Evolutionary conservation across 2,888 invertebrate species (phyloP).

Genomic region (Aspidiotus rigidus): DNA sequence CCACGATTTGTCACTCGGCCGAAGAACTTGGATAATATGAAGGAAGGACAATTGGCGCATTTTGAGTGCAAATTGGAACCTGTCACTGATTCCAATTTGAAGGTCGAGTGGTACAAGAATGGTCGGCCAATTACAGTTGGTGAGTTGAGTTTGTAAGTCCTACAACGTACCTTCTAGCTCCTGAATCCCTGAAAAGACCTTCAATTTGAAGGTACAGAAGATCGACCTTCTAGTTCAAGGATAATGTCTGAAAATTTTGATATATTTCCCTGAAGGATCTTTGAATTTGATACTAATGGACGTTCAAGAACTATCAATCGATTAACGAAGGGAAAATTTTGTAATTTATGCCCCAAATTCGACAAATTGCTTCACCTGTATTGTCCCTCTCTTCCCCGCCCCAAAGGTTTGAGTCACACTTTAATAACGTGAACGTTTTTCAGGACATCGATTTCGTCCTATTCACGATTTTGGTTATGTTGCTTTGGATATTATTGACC

Average conservation of each 20-base stretch:
- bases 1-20: conserved; percentile 80
- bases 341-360: no score
- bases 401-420: no score
- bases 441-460: conserved; percentile 84
- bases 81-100: conserved; percentile 89
- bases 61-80: conserved; percentile 97
- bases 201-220: no score
- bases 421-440: conserved; percentile 8
- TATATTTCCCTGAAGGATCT: no score
- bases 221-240: no score
- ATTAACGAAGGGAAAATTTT: no score
- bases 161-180: not conserved
- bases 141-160: conserved; percentile 41
- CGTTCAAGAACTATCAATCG: no score
- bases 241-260: no score
- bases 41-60: conserved; percentile 86
- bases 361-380: no score
- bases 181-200: no score
- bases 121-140: conserved; percentile 86
- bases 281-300: no score
- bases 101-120: conserved; percentile 95
- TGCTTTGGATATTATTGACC: conserved; percentile 88
- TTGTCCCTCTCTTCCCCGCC: no score
- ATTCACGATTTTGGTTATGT: conserved; percentile 98
- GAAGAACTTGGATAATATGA: conserved; percentile 72